phyloP scores from a whole-genome alignment of 2,113 vertebrate species.

The Eurypyga helias region DNA sequence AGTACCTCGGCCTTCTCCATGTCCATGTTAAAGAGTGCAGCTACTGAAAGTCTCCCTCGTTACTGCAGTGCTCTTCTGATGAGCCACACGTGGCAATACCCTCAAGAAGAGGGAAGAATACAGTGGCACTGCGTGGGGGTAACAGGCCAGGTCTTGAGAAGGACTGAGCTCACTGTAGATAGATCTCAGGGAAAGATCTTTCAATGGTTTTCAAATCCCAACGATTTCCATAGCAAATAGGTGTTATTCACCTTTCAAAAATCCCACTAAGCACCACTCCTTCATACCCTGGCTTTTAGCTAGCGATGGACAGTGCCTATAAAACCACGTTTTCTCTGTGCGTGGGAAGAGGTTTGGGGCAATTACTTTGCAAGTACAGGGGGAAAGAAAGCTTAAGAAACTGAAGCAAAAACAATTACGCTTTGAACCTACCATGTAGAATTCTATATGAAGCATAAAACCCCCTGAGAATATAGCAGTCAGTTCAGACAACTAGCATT shows the following conservation, averaged over 20 bases:
- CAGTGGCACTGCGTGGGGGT: fast-evolving
- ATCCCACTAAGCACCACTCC: background rate
- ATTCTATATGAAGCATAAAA: background rate
- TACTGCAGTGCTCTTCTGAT: background rate
- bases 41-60: background rate
- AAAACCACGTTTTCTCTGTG: background rate
- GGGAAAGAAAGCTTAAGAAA: background rate
- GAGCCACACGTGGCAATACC: background rate
- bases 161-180: background rate
- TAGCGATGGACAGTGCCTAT: background rate
- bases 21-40: too few species aligned
- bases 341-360: background rate
- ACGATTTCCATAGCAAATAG: background rate
- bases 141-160: background rate
- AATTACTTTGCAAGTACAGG: background rate
- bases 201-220: background rate
- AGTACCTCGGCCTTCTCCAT: too few species aligned
- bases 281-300: background rate
- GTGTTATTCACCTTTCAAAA: background rate
- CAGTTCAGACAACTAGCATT: background rate
- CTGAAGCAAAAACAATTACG: background rate
- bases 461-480: background rate
- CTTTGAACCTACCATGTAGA: background rate
- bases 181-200: background rate
- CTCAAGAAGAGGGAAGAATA: background rate